Conservation (phyloP, 2,888 invertebrate genomes). For the Doris montereyensis region DNA sequence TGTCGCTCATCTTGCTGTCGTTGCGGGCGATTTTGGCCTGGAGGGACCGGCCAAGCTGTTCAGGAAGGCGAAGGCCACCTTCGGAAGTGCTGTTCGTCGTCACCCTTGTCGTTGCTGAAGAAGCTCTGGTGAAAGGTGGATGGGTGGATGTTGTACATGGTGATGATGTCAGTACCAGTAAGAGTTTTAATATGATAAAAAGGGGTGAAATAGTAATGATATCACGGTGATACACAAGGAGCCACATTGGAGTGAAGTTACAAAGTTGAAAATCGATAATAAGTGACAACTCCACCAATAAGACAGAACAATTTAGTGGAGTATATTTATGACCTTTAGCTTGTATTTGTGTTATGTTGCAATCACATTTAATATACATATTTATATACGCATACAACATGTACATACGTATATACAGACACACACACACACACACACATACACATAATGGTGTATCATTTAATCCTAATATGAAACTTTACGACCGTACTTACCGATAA, state of each 20-base stretch:
- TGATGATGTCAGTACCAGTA: background rate
- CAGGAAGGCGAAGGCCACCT: conserved; percentile 57
- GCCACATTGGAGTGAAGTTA: background rate
- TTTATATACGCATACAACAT: too few species aligned
- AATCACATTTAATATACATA: too few species aligned
- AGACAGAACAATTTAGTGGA: too few species aligned
- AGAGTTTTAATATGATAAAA: background rate
- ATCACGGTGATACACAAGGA: background rate
- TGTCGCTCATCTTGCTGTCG: conserved; percentile 38
- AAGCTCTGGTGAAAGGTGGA: conserved; percentile 7
- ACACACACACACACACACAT: too few species aligned
- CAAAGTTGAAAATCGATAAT: too few species aligned
- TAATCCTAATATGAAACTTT: too few species aligned
- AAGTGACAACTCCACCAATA: too few species aligned
- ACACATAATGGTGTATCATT: too few species aligned
- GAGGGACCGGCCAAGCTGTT: conserved; percentile 41
- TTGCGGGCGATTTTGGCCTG: conserved; percentile 42
- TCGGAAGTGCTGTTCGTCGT: conserved; percentile 51
- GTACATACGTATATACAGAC: too few species aligned
- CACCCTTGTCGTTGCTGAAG: conserved; percentile 1
- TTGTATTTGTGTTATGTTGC: too few species aligned
- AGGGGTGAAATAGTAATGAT: background rate
- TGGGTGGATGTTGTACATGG: background rate
- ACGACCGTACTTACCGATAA: conserved; percentile 52
- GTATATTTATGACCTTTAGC: too few species aligned